These are phyloP conservation scores for Dipodomys merriami DNA, from an alignment of 2,113 vertebrate genomes.

Conservation along the genomic window DNA sequence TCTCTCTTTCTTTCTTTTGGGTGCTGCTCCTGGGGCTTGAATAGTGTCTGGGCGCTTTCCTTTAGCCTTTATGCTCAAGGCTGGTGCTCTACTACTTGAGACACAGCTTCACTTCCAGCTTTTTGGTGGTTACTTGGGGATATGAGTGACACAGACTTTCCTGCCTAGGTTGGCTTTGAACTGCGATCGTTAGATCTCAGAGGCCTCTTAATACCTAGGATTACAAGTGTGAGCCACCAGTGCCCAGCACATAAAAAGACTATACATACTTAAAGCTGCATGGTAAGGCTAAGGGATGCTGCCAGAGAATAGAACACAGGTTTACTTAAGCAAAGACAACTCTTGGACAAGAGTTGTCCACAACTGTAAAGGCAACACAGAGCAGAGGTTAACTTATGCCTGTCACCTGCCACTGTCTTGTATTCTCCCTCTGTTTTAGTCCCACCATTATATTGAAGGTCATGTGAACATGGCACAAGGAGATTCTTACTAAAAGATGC, in stretches of 20 bases:
- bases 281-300: background rate
- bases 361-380: background rate
- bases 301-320: background rate
- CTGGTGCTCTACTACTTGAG: no score
- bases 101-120: no score
- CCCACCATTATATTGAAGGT: background rate
- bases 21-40: no score
- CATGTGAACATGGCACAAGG: background rate
- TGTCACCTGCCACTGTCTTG: background rate
- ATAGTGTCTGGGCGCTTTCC: no score
- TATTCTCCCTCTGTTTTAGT: background rate
- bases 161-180: no score
- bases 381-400: background rate
- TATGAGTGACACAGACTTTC: no score
- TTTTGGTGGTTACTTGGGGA: no score
- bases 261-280: background rate
- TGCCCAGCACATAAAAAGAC: background rate
- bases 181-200: no score
- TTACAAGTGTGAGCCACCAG: no score
- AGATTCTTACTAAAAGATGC: background rate
- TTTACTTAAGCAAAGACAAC: background rate
- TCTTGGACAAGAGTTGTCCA: background rate
- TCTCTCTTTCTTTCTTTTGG: no score
- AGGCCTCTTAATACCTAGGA: no score
- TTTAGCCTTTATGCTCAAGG: no score